These are phyloP conservation scores for Dicentrarchus labrax DNA, from an alignment of 2,113 vertebrate species.

Conservation along the genomic window DNA sequence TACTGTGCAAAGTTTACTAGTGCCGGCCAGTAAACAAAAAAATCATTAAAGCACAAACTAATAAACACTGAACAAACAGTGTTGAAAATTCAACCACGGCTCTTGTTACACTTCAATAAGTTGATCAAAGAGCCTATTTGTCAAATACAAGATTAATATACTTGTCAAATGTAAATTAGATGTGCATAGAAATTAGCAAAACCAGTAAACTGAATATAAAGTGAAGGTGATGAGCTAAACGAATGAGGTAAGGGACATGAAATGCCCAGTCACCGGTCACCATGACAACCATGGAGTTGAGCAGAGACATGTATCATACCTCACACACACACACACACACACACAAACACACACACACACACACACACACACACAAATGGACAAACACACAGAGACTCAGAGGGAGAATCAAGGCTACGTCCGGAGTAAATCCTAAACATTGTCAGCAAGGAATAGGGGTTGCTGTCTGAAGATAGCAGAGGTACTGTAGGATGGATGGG, in stretches of 20 bases:
- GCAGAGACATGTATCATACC: slow-evolving; percentile 53
- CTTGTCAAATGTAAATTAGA: slow-evolving; percentile 26
- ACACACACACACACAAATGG: slow-evolving; percentile 22
- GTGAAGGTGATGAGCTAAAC: slow-evolving; percentile 20
- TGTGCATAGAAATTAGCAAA: slow-evolving; percentile 3
- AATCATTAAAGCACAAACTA: slow-evolving; percentile 19
- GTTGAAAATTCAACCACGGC: background rate
- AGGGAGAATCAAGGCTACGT: slow-evolving; percentile 64
- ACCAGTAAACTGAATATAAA: background rate
- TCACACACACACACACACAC: slow-evolving; percentile 13
- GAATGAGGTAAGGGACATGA: slow-evolving; percentile 2
- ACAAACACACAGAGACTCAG: slow-evolving; percentile 20
- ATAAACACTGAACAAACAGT: slow-evolving; percentile 24
- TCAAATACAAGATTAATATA: slow-evolving; percentile 39
- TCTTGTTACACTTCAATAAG: background rate
- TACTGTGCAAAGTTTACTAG: slow-evolving; percentile 4
- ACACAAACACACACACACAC: slow-evolving; percentile 18
- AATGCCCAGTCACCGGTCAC: slow-evolving; percentile 47
- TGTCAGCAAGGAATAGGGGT: slow-evolving; percentile 62
- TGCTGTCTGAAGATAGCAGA: slow-evolving; percentile 65
- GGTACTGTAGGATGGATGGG: slow-evolving; percentile 53
- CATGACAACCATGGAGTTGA: slow-evolving; percentile 56
- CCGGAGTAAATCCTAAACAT: slow-evolving; percentile 72
- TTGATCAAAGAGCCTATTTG: slow-evolving; percentile 28
- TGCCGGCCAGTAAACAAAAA: slow-evolving; percentile 6